These are phyloP conservation scores for Acanthosepion pharaonis DNA, from an alignment of 2,888 invertebrate genomes.

Conservation along the genomic window DNA sequence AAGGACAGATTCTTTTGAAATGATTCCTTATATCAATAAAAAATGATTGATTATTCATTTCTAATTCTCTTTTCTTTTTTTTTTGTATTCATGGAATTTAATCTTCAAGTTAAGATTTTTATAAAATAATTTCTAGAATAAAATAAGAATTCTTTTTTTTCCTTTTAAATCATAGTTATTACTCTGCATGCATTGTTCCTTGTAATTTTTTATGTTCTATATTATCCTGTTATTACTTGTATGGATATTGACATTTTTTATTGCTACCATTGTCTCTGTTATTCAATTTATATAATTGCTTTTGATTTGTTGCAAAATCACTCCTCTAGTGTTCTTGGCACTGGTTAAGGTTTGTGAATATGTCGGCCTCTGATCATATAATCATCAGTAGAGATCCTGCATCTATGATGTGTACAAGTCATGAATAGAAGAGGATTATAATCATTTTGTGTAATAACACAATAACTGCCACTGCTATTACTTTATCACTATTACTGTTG, in stretches of 20 bases:
- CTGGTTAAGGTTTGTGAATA: neutral
- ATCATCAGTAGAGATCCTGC: neutral
- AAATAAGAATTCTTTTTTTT: neutral
- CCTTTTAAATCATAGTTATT: no score
- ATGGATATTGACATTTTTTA: neutral
- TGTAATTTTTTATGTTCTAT: no score
- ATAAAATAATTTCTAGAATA: neutral
- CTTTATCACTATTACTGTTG: neutral
- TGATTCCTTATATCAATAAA: no score
- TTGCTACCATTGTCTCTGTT: neutral
- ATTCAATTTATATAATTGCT: neutral
- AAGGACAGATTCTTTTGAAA: neutral
- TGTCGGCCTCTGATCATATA: neutral
- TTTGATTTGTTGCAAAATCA: neutral
- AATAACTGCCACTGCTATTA: neutral
- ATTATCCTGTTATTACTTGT: no score
- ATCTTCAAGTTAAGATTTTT: neutral
- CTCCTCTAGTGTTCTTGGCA: neutral
- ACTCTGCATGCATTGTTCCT: no score
- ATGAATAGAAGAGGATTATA: neutral
- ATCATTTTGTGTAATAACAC: neutral
- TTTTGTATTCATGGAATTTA: neutral
- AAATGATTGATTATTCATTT: neutral
- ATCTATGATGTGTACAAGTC: neutral
- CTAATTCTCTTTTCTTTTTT: neutral